Evolutionary conservation across 1,140 invertebrate species (phyloP).

Genomic region (Scaptomyza graminum): DNA sequence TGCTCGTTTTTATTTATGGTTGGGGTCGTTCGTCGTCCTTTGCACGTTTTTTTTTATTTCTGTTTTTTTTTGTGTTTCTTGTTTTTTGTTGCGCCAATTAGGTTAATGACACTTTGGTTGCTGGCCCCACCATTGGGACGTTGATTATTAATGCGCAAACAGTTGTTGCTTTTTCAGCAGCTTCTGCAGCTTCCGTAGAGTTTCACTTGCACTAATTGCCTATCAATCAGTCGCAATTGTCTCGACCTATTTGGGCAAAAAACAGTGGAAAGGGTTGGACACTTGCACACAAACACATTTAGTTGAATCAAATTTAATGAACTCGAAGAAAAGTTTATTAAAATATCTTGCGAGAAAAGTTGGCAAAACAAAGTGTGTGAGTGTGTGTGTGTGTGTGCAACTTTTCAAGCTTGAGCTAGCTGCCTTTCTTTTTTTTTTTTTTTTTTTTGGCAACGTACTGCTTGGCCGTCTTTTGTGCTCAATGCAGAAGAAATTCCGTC

Average conservation of each 20-base stretch:
- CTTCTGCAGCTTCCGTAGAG: slow-evolving; percentile 32
- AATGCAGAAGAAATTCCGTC: slow-evolving; percentile 79
- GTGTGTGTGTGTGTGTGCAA: slow-evolving; percentile 13
- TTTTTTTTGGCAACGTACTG: slow-evolving; percentile 38
- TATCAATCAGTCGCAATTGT: slow-evolving; percentile 72
- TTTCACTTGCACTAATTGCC: slow-evolving; percentile 73
- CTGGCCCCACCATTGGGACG: slow-evolving; percentile 34
- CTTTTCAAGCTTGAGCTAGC: slow-evolving; percentile 15
- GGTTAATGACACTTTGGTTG: slow-evolving; percentile 76
- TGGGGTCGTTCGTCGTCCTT: slow-evolving; percentile 20
- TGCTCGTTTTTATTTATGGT: slow-evolving; percentile 58
- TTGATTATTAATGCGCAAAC: slow-evolving; percentile 68
- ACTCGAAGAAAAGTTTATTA: slow-evolving; percentile 73
- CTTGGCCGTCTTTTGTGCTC: slow-evolving; percentile 40
- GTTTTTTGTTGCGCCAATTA: slow-evolving; percentile 67
- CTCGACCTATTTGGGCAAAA: slow-evolving; percentile 33
- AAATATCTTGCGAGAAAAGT: slow-evolving; percentile 66
- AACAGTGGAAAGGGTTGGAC: not conserved
- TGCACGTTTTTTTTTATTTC: slow-evolving; percentile 14
- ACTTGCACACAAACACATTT: slow-evolving; percentile 42
- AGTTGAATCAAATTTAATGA: slow-evolving; percentile 78
- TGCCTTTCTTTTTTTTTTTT: slow-evolving; percentile 39
- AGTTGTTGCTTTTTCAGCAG: slow-evolving; percentile 45
- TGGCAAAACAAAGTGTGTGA: slow-evolving; percentile 52
- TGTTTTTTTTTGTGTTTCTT: slow-evolving; percentile 32